phyloP scores from a whole-genome alignment of 2,797 vertebrate genomes.

The Epinephelus malabaricus region DNA sequence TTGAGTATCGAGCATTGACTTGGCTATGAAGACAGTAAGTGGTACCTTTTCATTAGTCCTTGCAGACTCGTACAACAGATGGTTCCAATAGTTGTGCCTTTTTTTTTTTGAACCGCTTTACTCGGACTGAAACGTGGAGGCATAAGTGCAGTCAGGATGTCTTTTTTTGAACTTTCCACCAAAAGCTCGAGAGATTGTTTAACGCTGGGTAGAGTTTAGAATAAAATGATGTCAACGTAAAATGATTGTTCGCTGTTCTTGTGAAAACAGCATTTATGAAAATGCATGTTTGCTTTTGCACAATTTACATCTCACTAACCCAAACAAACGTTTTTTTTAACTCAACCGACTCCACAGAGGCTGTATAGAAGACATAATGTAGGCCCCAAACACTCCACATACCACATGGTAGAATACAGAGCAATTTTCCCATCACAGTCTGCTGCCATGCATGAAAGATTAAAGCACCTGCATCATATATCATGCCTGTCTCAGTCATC shows the following conservation, averaged over 20 bases:
- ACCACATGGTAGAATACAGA: slow-evolving; percentile 57
- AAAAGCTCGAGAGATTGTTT: slow-evolving; percentile 29
- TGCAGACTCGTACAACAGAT: slow-evolving; percentile 62
- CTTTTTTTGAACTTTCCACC: slow-evolving; percentile 58
- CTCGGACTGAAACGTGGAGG: slow-evolving; percentile 48
- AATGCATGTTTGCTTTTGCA: slow-evolving; percentile 22
- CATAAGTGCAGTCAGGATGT: slow-evolving; percentile 50
- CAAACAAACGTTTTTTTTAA: slow-evolving; percentile 23
- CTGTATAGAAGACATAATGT: slow-evolving; percentile 22
- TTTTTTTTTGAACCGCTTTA: slow-evolving; percentile 34
- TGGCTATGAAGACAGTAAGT: slow-evolving; percentile 50
- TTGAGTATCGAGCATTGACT: slow-evolving; percentile 60
- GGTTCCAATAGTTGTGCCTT: slow-evolving; percentile 70
- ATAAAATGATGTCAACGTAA: slow-evolving; percentile 36
- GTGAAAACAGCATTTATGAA: slow-evolving; percentile 31
- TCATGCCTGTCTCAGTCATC: slow-evolving; percentile 26
- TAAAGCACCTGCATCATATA: slow-evolving; percentile 61
- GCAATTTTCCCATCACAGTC: slow-evolving; percentile 47
- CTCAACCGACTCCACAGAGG: slow-evolving; percentile 8
- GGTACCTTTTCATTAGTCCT: slow-evolving; percentile 78
- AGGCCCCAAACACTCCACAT: slow-evolving; percentile 20
- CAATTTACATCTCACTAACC: background rate
- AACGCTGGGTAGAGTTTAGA: slow-evolving; percentile 23
- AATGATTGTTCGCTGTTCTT: slow-evolving; percentile 34
- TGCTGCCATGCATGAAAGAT: slow-evolving; percentile 51